Base-by-base conservation (phyloP, 2,113 vertebrate species). In the Varanus komodoensis region DNA sequence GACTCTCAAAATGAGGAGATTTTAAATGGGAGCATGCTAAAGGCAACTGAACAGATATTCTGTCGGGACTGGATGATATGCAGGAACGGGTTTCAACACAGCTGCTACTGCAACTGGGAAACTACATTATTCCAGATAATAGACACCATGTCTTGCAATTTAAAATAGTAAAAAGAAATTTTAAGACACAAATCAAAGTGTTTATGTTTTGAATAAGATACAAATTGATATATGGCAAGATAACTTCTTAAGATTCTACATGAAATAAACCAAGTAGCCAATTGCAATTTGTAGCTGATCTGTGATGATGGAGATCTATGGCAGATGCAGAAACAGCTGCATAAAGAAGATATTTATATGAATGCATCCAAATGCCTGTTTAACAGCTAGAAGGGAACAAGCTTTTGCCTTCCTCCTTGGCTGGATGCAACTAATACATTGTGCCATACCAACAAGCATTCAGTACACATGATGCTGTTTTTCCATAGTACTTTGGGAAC, bases 81-180 rank as follows among this genome's bases (percentile, higher is more conserved):
- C 86, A 92, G 69, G 57, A 90, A 92, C 77, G 69, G 67, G 81
- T 87, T 87, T 87, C 86, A 75, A 32, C 82, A 90, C 2, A 27
- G 68, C 67, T 74, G 78, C 89, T 89, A 0, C 0, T 27, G 80
- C 77, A 91, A 81, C 79, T 44, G 32, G 7, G 19, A 23, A 83
- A 68, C 80, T 8, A 67, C 8, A 48, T 12, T 0, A 0, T 90
- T 91, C 81, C 78, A 68, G 79, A 11, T 27, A 44, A 92, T 38
- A 90, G 9, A 77, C 87, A 91, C 86, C 87, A 44, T 77, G 67
- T 75, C 69, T 89, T 0, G 0, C 38, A 61, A 82, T 92, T 94
- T 90, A 92, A 90, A 94, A 94, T 8, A 93, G 91, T 87, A 48
- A 73, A 79, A 75, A 64, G 61, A 19, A 19, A 12, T 7, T 44